Base-by-base conservation (phyloP, 2,113 vertebrate species). In the Stigmatopora argus region DNA sequence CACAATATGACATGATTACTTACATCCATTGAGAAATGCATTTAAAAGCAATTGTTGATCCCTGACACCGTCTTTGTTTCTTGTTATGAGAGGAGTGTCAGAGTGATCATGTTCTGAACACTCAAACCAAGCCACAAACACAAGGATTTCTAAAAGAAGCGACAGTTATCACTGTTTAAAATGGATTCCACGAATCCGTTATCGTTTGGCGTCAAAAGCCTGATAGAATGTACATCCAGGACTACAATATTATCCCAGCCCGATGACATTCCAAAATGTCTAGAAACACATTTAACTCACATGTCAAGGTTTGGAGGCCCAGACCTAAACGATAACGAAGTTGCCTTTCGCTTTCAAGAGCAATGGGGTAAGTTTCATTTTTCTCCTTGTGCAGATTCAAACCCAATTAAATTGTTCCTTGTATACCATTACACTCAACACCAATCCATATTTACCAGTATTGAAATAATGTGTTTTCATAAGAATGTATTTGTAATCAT, bases 141-240 rank as follows among this genome's bases (percentile, higher is more conserved):
- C n/a, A 45, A 15, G 59, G 35, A 41, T 60, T 60, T 60, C 18
- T 60, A 41, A 61, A 61, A 45, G 59, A 23, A 61, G 12, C 19
- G 14, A 61, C 19, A 0, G 6, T 44, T 44, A n/a, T 60, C 7
- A 12, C 19, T 60, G 4, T 21, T 21, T 23, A 61, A 45, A 61
- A 61, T 61, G 59, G 59, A 61, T 61, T 61, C 59, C 41, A 23
- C 10, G 59, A 61, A 61, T 61, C 59, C 59, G 41, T 61, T 61
- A 61, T 61, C 59, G 14, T 61, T 45, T 61, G 59, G 59, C 2
- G 59, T 61, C 21, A 61, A 61, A 61, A 61, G 38, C 44, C 59
- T 61, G 6, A 61, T 61, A 23, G 59, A 61, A 12, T 61, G 59
- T 23, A 61, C 59, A 45, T 61, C 59, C 41, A 61, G 59, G 59